Evolutionary conservation across 2,113 vertebrate species (phyloP).

Genomic region (Podilymbus podiceps): DNA sequence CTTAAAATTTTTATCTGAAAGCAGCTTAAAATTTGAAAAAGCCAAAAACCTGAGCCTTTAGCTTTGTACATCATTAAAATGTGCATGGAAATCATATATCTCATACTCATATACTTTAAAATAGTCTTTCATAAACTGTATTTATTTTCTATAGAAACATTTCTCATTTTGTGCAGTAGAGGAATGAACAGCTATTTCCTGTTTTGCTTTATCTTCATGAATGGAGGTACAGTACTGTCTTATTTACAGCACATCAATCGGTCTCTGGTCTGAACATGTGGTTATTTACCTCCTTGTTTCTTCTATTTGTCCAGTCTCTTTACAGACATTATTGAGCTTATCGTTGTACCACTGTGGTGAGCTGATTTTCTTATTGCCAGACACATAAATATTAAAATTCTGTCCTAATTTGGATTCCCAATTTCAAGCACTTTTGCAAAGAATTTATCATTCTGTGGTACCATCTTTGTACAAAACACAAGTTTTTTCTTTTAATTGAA

Average conservation of each 20-base stretch:
- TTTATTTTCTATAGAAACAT: neutral
- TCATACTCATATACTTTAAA: neutral
- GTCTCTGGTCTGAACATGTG: neutral
- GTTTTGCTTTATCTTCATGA: neutral
- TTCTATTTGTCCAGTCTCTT: neutral
- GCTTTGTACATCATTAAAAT: neutral
- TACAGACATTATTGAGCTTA: neutral
- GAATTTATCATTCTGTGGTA: neutral
- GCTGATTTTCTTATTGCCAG: neutral
- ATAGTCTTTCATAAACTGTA: neutral
- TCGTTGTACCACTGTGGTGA: neutral
- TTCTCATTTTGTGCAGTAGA: neutral
- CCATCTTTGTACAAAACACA: neutral
- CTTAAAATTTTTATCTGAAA: neutral
- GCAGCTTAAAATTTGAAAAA: neutral
- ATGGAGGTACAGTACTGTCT: neutral
- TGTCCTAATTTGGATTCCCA: neutral
- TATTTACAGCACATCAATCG: neutral
- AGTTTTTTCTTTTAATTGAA: neutral
- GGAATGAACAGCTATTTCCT: neutral
- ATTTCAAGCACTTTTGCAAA: neutral
- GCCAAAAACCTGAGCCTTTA: neutral
- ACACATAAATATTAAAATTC: neutral
- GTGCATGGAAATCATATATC: neutral
- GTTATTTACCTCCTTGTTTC: neutral